A percentile compares a stretch with the other conserved stretches of the same genome.
phyloP scores from a whole-genome alignment of 2,113 vertebrate species.

The Chloroceryle aenea region DNA sequence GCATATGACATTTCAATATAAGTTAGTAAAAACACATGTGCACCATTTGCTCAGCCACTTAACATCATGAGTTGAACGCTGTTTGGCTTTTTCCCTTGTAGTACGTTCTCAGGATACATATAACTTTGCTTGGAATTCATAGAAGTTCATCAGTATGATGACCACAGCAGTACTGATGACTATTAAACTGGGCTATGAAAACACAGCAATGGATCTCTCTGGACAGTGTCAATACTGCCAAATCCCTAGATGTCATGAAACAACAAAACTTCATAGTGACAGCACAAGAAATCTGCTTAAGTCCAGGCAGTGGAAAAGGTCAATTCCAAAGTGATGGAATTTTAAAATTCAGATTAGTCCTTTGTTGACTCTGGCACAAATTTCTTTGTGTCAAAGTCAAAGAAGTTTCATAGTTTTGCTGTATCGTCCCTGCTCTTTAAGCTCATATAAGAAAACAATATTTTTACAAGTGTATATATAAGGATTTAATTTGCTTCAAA shows the following conservation, averaged over 20 bases:
- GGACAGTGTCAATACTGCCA: background rate
- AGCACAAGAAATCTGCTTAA: background rate
- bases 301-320: background rate
- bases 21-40: background rate
- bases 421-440: background rate
- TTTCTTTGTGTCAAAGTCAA: background rate
- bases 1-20: conserved; percentile 39
- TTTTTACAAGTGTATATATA: background rate
- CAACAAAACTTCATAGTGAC: background rate
- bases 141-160: background rate
- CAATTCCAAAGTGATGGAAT: background rate
- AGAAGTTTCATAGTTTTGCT: background rate
- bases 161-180: background rate
- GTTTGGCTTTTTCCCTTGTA: conserved; percentile 16
- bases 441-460: background rate
- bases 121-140: background rate
- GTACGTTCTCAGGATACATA: background rate
- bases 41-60: conserved; percentile 19
- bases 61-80: background rate
- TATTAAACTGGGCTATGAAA: background rate
- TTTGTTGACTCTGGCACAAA: background rate
- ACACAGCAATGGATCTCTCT: background rate
- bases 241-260: background rate
- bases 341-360: background rate
- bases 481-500: conserved; percentile 11